Evolutionary conservation across 2,797 vertebrate genomes (phyloP).

Genomic region (Darevskia mixta): DNA sequence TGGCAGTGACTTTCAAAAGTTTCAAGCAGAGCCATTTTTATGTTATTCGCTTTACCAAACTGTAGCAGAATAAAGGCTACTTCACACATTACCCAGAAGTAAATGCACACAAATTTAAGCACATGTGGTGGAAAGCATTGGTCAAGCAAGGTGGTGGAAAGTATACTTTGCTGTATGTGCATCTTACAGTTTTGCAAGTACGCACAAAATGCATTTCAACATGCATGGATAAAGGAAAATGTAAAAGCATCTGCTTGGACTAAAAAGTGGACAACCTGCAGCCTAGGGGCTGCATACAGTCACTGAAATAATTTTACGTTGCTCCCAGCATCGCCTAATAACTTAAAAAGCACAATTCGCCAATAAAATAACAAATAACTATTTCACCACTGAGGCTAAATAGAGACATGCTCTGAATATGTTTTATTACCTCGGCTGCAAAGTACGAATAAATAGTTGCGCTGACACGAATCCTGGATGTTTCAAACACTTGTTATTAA

Average conservation of each 20-base stretch:
- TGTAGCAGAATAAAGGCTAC: background rate
- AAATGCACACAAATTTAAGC: background rate
- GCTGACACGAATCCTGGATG: background rate
- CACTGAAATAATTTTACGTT: too few relatives aligned
- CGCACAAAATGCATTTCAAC: background rate
- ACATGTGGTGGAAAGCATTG: background rate
- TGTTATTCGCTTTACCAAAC: background rate
- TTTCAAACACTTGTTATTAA: conserved; percentile 17
- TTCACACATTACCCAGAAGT: background rate
- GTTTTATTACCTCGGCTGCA: background rate
- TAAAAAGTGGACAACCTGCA: too few relatives aligned
- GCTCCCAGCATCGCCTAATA: background rate
- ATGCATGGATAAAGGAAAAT: background rate
- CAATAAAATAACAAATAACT: background rate
- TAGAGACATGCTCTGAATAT: background rate
- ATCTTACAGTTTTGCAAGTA: background rate
- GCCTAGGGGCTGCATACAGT: background rate
- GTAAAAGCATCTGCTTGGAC: background rate
- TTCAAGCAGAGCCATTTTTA: background rate
- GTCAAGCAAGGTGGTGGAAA: background rate
- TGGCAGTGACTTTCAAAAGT: background rate
- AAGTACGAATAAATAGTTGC: background rate
- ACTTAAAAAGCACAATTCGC: background rate
- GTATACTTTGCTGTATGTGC: background rate
- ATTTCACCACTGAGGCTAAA: background rate